These are phyloP conservation scores for Trichogramma dendrolimi DNA, from an alignment of 2,888 invertebrate species.

Conservation along the genomic window DNA sequence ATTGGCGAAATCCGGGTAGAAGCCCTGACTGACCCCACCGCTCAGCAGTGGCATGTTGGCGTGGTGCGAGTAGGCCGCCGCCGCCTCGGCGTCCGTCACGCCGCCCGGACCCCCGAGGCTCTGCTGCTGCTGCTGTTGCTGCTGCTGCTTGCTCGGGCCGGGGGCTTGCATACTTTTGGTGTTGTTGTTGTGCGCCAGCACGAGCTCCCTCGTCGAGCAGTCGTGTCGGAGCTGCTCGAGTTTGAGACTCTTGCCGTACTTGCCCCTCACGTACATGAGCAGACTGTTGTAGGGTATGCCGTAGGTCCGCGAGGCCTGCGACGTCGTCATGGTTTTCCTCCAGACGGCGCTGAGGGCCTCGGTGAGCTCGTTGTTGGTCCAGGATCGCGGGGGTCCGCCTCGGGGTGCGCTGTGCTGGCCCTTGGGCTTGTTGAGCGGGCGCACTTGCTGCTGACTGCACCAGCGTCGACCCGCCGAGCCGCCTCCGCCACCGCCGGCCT, in stretches of 20 bases:
- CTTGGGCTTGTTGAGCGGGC: constrained; percentile 75
- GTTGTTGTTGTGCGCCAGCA: constrained; percentile 55
- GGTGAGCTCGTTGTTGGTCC: constrained; percentile 88
- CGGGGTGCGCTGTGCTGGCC: constrained; percentile 88
- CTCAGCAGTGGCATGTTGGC: constrained; percentile 36
- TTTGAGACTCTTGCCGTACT: constrained; percentile 88
- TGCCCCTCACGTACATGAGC: constrained; percentile 87
- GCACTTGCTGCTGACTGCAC: constrained; percentile 43
- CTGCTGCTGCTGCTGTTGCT: constrained; percentile 40
- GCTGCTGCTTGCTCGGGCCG: constrained; percentile 39
- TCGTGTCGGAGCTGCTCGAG: constrained; percentile 83
- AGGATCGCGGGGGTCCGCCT: constrained; percentile 85
- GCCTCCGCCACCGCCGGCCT: constrained; percentile 32
- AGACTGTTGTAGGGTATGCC: constrained; percentile 91
- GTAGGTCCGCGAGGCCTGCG: constrained; percentile 84
- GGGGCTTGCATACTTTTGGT: constrained; percentile 55
- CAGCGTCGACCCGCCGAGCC: constrained; percentile 42
- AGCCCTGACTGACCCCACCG: constrained; percentile 63
- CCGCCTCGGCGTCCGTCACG: constrained; percentile 28
- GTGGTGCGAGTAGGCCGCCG: constrained; percentile 45
- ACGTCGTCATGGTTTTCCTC: constrained; percentile 93
- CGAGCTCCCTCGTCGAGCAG: constrained; percentile 71
- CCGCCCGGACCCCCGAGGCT: constrained; percentile 39
- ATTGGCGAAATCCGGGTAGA: constrained; percentile 79
- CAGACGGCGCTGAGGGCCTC: constrained; percentile 90